A percentile compares a stretch with the other conserved stretches of the same genome.
phyloP scores from a whole-genome alignment of 1,140 invertebrate species.

The Caenorhabditis remanei region DNA sequence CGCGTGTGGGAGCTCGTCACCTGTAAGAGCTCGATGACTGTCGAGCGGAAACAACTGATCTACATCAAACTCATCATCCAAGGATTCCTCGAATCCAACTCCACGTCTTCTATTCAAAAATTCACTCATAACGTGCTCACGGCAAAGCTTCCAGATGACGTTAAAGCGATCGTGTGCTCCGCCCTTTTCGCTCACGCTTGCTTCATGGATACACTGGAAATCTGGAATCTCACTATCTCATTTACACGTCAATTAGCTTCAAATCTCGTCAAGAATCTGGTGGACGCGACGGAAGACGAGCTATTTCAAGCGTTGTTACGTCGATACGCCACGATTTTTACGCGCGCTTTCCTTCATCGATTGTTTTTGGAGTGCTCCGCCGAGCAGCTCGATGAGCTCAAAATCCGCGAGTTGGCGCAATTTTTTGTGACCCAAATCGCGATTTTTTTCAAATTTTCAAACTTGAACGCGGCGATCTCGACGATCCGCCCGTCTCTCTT shows the following conservation, averaged over 20 bases:
- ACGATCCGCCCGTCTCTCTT: not conserved
- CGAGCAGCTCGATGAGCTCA: not conserved
- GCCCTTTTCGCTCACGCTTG: not conserved
- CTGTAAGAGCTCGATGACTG: not conserved
- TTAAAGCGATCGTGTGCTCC: not conserved
- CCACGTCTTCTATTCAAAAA: too few species aligned
- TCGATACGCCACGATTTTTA: constrained; percentile 5
- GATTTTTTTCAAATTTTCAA: not conserved
- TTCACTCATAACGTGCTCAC: not conserved
- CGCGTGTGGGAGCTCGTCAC: constrained; percentile 5
- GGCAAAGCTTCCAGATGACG: not conserved
- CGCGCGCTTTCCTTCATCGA: not conserved
- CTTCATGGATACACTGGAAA: not conserved
- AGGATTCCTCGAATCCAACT: not conserved
- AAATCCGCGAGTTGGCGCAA: not conserved
- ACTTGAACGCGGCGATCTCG: not conserved
- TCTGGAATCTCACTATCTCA: too few species aligned
- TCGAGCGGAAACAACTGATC: not conserved
- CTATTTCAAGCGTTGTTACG: constrained; percentile 1
- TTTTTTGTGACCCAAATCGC: not conserved
- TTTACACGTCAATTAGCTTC: not conserved
- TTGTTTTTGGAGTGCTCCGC: not conserved
- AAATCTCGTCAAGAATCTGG: not conserved
- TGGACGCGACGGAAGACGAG: not conserved
- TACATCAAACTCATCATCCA: not conserved